These are phyloP conservation scores for Archocentrus centrarchus DNA, from an alignment of 2,113 vertebrate species.

Conservation along the genomic window DNA sequence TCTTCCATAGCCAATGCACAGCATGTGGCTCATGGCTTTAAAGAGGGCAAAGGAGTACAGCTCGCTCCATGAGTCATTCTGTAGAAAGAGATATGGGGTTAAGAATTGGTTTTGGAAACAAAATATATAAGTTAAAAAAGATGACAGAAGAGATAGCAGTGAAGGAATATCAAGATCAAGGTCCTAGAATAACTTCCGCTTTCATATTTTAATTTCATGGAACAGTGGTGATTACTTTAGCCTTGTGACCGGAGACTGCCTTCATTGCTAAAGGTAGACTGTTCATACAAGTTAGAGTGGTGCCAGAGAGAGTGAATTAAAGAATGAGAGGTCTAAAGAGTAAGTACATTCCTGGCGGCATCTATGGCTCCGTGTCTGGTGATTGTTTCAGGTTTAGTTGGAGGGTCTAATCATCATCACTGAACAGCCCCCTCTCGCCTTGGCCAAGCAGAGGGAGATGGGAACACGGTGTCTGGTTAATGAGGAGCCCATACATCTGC, in stretches of 20 bases:
- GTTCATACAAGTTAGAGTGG: background rate
- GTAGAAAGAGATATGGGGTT: conserved; percentile 34
- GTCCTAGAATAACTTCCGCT: background rate
- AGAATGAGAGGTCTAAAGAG: background rate
- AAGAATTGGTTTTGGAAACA: background rate
- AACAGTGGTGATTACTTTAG: background rate
- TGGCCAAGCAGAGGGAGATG: conserved; percentile 29
- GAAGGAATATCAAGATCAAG: background rate
- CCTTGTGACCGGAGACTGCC: accelerated
- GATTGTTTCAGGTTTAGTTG: conserved; percentile 31
- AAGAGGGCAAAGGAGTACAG: conserved; percentile 97
- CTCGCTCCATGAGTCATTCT: conserved; percentile 97
- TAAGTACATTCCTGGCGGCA: background rate
- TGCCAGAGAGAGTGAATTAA: background rate
- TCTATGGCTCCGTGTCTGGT: background rate
- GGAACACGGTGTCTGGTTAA: conserved; percentile 38
- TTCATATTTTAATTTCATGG: background rate
- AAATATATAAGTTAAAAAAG: background rate
- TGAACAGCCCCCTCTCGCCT: conserved; percentile 27
- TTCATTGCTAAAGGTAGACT: conserved; percentile 8
- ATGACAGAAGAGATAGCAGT: background rate
- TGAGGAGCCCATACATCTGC: conserved; percentile 60
- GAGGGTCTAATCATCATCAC: conserved; percentile 40
- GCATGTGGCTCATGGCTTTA: conserved; percentile 99
- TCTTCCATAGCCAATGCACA: conserved; percentile 95